Base-by-base conservation (phyloP, 92 coral and sea anemone genomes). In the Heteractis magnifica region DNA sequence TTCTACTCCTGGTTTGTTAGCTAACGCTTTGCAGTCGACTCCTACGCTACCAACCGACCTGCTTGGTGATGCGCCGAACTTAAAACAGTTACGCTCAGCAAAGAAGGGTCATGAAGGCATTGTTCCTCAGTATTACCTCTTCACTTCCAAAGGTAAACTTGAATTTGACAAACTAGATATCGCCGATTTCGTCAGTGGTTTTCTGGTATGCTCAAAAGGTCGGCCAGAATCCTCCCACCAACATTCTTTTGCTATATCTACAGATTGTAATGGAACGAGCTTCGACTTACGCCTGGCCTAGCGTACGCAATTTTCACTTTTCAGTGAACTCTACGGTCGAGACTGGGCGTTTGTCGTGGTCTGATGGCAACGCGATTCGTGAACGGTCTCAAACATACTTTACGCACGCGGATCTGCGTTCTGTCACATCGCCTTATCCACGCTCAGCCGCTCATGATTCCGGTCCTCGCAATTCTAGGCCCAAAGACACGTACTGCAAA, bases 131-230 rank as follows among this genome's bases (percentile, higher is more conserved):
- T 72, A 89, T 71, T 86, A 58, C 52, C 82, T 86, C 56, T 85
- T 74, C 20, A 86, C 86, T 9, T 62, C 86, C 16, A 80, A 26
- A 26, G 26, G 26, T 26, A 26, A 26, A 26, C 26, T 26, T 26
- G 81, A 74, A 49, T 89, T 80, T 49, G 83, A 89, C 72, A 62
- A 75, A 10, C 77, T 89, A 55, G 86, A 80, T 13, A 71, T 89
- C 65, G 75, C 92, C 15, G 83, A 89, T 34, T 89, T 89, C 62
- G 89, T 85, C 15, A 71, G 86, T 53, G 89, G 89, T n/a, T 85
- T 85, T 18, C 15, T 85, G 49, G 86, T 79, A 60, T 84, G 56
- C 51, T 48, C 71, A 13, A 88, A 84, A 79, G 76, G 80, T 58
- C 86, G 85, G 68, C 44, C 86, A 60, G 86, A 75, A 26, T 26